Base-by-base conservation (phyloP, 1,140 invertebrate genomes). In the Drosophila miranda region DNA sequence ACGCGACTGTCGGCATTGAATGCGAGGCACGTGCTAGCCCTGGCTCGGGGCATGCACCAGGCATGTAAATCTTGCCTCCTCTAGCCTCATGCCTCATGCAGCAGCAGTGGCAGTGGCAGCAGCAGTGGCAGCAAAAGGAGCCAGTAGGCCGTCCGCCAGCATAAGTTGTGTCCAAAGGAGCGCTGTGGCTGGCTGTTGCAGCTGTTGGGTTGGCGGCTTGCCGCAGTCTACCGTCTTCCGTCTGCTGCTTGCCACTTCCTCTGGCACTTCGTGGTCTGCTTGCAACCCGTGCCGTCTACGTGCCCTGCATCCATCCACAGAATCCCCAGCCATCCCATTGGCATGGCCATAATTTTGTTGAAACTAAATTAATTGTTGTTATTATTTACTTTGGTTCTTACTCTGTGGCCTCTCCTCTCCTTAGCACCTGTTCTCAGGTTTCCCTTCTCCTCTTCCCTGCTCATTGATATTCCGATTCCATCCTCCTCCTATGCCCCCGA, bases 351-450 rank as follows among this genome's bases (percentile, higher is more conserved):
- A 62, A 62, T 75, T 70, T 57, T 13, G 34, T 16, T 48, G 30
- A 55, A 69, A 57, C 61, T 70, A 87, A 87, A 86, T 86, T 82
- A 86, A 86, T 86, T 86, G 81, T 77, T 87, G 82, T 77, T 84
- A 86, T 86, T 84, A 73, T 74, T 86, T 74, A 66, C 46, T 44
- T 64, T 71, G 62, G 38, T 41, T 54, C 19, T 62, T 34, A 7
- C 30, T 11, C 28, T 38, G 34, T 3, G 34, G 9, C 30, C 19
- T 34, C 19, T 34, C 30, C 30, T 46, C 23, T 28, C 59, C 51
- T 30, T 42, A 57, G 45, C 81, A 84, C 81, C 81, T 84, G 81
- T 83, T 84, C 52, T 66, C 66, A 78, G 11, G 34, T 13, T 13
- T 38, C 34, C 34, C 11, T 13, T 38, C 34, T 0, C 34, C 34